A percentile compares a stretch with the other conserved stretches of the same genome.
These are phyloP conservation scores for Melitaea cinxia DNA, from an alignment of 1,140 invertebrate genomes.

Conservation along the genomic window DNA sequence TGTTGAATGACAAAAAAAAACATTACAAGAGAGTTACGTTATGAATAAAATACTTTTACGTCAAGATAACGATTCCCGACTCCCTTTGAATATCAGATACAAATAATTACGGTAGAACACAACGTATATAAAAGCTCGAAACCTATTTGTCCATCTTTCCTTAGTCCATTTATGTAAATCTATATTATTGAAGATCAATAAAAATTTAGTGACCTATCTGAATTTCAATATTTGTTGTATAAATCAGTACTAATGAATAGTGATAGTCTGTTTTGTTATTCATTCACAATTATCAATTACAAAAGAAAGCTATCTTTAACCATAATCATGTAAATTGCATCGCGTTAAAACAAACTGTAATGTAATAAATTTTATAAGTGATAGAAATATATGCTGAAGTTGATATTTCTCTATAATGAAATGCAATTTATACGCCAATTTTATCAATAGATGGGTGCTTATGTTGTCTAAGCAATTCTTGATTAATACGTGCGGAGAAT, in stretches of 20 bases:
- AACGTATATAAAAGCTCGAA: too few relatives aligned
- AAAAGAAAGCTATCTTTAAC: not conserved
- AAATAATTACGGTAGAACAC: too few relatives aligned
- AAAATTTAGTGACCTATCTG: too few relatives aligned
- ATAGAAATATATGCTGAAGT: not conserved
- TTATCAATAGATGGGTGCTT: constrained; percentile 16
- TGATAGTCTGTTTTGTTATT: not conserved
- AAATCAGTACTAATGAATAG: not conserved
- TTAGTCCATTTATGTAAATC: too few relatives aligned
- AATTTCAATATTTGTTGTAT: not conserved
- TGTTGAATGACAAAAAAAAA: too few relatives aligned
- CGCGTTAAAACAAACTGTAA: not conserved
- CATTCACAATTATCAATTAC: not conserved
- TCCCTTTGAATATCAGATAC: too few relatives aligned
- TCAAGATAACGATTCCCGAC: too few relatives aligned
- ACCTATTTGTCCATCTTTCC: too few relatives aligned
- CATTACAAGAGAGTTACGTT: too few relatives aligned
- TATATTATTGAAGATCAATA: too few relatives aligned
- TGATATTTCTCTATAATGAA: constrained; percentile 9
- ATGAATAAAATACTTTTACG: too few relatives aligned
- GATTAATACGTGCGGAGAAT: constrained; percentile 23
- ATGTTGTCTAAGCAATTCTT: constrained; percentile 5
- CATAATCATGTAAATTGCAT: not conserved
- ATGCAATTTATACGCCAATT: constrained; percentile 13
- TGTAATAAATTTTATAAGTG: not conserved